These are phyloP conservation scores for Drosophila mimica DNA, from an alignment of 2,888 invertebrate species.

Conservation along the genomic window DNA sequence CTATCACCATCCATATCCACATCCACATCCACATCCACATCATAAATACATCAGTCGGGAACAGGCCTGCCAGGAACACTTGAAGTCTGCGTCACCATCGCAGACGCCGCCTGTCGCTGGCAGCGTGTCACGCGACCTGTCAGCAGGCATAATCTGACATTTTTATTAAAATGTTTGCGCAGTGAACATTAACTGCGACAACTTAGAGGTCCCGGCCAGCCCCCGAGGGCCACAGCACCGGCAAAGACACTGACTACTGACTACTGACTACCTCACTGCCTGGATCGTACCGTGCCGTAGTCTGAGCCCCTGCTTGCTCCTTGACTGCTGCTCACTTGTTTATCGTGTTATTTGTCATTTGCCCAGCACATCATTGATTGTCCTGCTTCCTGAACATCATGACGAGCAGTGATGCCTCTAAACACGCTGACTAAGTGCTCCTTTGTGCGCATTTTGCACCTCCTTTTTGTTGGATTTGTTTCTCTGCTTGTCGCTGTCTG, in stretches of 20 bases:
- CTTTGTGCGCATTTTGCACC: slow-evolving; percentile 74
- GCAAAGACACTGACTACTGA: slow-evolving; percentile 1
- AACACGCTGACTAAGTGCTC: slow-evolving; percentile 67
- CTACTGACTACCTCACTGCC: slow-evolving; percentile 3
- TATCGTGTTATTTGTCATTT: slow-evolving; percentile 55
- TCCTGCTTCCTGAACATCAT: slow-evolving; percentile 34
- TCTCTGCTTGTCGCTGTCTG: background rate
- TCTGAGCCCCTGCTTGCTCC: background rate
- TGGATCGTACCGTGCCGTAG: background rate
- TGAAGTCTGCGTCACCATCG: slow-evolving; percentile 54
- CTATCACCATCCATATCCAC: slow-evolving; percentile 2
- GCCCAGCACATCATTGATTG: slow-evolving; percentile 51
- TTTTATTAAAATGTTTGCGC: slow-evolving; percentile 82
- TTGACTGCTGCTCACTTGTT: slow-evolving; percentile 58
- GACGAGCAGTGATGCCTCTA: slow-evolving; percentile 40
- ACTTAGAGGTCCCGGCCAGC: slow-evolving; percentile 47
- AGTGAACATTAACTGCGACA: slow-evolving; percentile 60
- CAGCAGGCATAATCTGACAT: slow-evolving; percentile 79
- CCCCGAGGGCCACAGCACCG: slow-evolving; percentile 20
- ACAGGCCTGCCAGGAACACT: slow-evolving; percentile 55
- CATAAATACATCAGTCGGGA: slow-evolving; percentile 74
- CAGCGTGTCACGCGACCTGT: slow-evolving; percentile 81
- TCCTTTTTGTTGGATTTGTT: slow-evolving; percentile 51
- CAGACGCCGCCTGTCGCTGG: slow-evolving; percentile 71
- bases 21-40: slow-evolving; percentile 45